Conservation (phyloP, 2,113 vertebrate genomes). For the Budorcas taxicolor region DNA sequence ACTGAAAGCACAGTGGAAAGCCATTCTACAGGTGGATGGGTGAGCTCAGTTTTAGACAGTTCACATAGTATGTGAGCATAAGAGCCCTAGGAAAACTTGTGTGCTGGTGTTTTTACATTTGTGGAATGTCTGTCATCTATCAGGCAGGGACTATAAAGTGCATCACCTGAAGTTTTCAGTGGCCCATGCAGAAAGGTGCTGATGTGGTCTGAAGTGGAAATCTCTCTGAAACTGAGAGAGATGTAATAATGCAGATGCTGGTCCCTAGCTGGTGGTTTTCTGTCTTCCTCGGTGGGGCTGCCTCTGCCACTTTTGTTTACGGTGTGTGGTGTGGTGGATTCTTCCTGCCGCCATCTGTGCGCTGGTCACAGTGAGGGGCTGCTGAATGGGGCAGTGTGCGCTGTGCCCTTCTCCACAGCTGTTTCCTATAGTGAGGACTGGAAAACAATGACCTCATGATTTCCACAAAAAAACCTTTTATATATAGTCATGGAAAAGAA, state of each 20-base stretch:
- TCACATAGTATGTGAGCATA: background rate
- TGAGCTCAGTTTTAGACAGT: background rate
- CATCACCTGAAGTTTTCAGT: background rate
- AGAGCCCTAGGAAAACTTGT: background rate
- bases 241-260: background rate
- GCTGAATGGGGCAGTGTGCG: constrained; percentile 64
- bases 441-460: constrained; percentile 70
- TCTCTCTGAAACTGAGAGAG: background rate
- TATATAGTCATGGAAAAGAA: constrained; percentile 45
- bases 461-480: constrained; percentile 60
- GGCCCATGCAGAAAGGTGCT: background rate
- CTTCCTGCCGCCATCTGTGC: constrained; percentile 55
- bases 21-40: background rate
- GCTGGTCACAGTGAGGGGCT: constrained; percentile 61
- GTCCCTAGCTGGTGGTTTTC: background rate
- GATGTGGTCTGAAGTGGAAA: background rate
- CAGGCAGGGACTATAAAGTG: background rate
- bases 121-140: background rate
- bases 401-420: constrained; percentile 65
- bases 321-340: constrained; percentile 28
- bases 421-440: constrained; percentile 73
- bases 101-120: background rate
- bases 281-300: background rate
- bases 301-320: background rate
- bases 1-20: background rate